Base-by-base conservation (phyloP, 1,140 invertebrate genomes). In the Sweltsa coloradensis region DNA sequence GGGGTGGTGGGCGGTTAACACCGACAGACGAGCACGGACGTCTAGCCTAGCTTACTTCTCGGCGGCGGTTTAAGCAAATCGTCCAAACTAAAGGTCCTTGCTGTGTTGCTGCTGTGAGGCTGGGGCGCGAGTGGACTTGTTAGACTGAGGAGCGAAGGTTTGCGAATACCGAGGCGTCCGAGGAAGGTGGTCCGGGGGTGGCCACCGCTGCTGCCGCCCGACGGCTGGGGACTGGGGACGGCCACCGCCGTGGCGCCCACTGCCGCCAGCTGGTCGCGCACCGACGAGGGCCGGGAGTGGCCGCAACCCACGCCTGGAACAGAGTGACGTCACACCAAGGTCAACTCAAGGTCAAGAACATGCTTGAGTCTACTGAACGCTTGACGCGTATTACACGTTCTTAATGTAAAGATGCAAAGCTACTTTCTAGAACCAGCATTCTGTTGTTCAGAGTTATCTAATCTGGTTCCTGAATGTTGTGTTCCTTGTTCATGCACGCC, bases 41-140 rank as follows among this genome's bases (percentile, higher is more conserved):
- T n/a, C n/a, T n/a, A n/a, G n/a, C n/a, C n/a, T n/a, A n/a, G 25
- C 46, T 47, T 47, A 47, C 46, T 47, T 47, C 36, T 47, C 59
- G 74, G 72, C 63, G 74, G 74, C 61, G 75, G 78, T 70, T 79
- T 78, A 70, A 84, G 75, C 62, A 85, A 74, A 74, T 85, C 82
- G 70, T 85, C 83, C 68, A 85, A 76, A 71, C 79, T 83, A 74
- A 84, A 84, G 54, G 82, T 83, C 69, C 81, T 70, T 54, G 74
- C 72, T 63, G 75, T 69, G 49, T 31, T 21, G 42, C 11, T 23
- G 21, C 18, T 23, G 7, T 26, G 26, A 22, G 42, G 42, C 27
- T 29, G 42, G 60, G 63, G 59, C 65, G 59, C 63, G 66, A 69
- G 72, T 61, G 71, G 71, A 59, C 71, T 74, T 68, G 75, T 73